Conservation (phyloP, 1,140 invertebrate genomes). For the Tetramorium simillimum region DNA sequence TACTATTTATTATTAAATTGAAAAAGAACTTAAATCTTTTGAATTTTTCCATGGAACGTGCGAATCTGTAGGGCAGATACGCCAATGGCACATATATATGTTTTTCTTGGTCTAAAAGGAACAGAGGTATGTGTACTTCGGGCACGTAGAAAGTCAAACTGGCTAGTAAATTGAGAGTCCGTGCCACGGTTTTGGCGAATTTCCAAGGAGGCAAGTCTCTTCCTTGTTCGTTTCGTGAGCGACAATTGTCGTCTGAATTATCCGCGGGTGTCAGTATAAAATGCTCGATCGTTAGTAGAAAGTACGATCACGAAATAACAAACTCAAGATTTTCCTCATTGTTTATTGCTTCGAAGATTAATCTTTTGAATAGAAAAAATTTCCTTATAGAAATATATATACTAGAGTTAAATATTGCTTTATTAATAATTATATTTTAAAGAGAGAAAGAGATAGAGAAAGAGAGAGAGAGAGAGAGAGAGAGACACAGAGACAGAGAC, state of each 20-base stretch:
- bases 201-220: slow-evolving; percentile 56
- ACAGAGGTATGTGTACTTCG: slow-evolving; percentile 44
- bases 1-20: neutral
- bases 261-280: slow-evolving; percentile 8
- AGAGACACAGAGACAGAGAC: neutral
- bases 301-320: neutral
- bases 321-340: neutral
- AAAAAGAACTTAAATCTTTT: neutral
- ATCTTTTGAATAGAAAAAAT: neutral
- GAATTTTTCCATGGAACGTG: neutral
- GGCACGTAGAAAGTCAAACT: slow-evolving; percentile 50
- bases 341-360: neutral
- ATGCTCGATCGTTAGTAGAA: slow-evolving; percentile 13
- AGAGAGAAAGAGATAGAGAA: neutral
- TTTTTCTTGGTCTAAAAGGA: slow-evolving; percentile 38
- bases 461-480: too few species aligned
- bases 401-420: neutral
- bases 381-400: neutral
- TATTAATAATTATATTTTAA: slow-evolving; percentile 3
- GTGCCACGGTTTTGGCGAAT: slow-evolving; percentile 49
- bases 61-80: neutral
- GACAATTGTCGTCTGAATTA: slow-evolving; percentile 48
- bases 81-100: neutral
- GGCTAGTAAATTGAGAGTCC: slow-evolving; percentile 50
- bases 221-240: slow-evolving; percentile 37